Conservation (phyloP, 2,888 invertebrate genomes). For the Trichogramma dendrolimi region DNA sequence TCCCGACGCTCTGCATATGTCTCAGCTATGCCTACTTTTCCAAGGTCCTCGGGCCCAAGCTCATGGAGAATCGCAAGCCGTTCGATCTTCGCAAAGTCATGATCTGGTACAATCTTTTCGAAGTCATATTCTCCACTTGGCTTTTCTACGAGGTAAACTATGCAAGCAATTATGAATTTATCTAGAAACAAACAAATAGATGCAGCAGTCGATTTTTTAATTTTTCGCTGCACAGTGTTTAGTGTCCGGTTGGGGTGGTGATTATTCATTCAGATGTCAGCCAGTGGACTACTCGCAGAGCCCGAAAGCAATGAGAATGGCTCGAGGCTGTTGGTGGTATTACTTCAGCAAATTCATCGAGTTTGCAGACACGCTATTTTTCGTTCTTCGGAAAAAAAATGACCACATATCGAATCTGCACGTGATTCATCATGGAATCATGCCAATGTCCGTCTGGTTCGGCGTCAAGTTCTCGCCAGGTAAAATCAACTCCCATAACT, state of each 20-base stretch:
- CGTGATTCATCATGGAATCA: constrained; percentile 91
- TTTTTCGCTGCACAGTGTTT: constrained; percentile 49
- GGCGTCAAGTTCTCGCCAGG: constrained; percentile 86
- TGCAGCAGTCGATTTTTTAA: constrained; percentile 2
- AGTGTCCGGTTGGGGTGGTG: constrained; percentile 66
- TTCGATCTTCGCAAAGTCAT: constrained; percentile 71
- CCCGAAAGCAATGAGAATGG: constrained; percentile 71
- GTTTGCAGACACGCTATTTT: constrained; percentile 90
- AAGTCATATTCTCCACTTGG: constrained; percentile 74
- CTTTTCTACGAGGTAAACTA: constrained; percentile 66
- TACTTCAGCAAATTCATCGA: constrained; percentile 92
- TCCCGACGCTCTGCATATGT: constrained; percentile 73
- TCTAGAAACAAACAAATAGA: not conserved
- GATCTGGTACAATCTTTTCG: constrained; percentile 78
- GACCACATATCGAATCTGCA: constrained; percentile 88
- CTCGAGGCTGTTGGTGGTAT: constrained; percentile 86
- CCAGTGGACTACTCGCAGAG: constrained; percentile 73
- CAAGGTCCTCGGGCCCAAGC: constrained; percentile 71
- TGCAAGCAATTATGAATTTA: not conserved
- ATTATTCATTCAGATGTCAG: constrained; percentile 73
- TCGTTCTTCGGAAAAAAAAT: constrained; percentile 88
- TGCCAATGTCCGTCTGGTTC: constrained; percentile 93
- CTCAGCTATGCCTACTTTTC: constrained; percentile 71
- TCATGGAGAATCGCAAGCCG: constrained; percentile 84
- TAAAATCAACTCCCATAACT: constrained; percentile 46